These are phyloP conservation scores for Blastobasis lacticolella DNA, from an alignment of 2,888 invertebrate genomes.

Conservation along the genomic window DNA sequence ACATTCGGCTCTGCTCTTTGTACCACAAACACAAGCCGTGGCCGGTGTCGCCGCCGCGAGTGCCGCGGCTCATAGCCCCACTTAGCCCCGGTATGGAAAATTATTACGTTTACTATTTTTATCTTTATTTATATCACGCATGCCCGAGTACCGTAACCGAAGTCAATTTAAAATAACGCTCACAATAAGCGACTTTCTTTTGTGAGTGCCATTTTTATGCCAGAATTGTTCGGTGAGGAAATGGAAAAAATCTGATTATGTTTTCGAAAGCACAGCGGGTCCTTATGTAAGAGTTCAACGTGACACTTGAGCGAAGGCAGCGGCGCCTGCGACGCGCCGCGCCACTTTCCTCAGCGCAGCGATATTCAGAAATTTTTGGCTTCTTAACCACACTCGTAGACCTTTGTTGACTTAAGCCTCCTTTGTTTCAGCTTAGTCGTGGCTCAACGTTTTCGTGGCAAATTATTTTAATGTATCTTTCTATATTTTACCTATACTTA, in stretches of 20 bases:
- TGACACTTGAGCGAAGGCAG: conserved; percentile 58
- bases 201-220: conserved; percentile 32
- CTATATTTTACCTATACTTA: too few species aligned
- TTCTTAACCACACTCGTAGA: conserved; percentile 44
- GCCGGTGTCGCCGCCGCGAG: too few species aligned
- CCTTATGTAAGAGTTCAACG: conserved; percentile 73
- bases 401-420: conserved; percentile 2
- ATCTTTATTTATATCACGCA: not conserved
- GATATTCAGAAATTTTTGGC: conserved; percentile 15
- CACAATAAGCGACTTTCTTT: conserved; percentile 46
- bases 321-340: conserved; percentile 43
- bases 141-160: conserved; percentile 20
- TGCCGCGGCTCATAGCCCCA: too few species aligned
- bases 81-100: too few species aligned
- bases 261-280: conserved; percentile 68
- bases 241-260: conserved; percentile 56
- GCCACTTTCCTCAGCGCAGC: conserved; percentile 54
- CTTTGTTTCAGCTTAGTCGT: too few species aligned
- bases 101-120: too few species aligned
- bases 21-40: too few species aligned
- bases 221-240: conserved; percentile 48
- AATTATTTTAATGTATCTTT: too few species aligned
- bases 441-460: too few species aligned
- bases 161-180: conserved; percentile 23
- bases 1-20: too few species aligned